Conservation (phyloP, 2,888 invertebrate species). For the Scaptomyza caliginosa region DNA sequence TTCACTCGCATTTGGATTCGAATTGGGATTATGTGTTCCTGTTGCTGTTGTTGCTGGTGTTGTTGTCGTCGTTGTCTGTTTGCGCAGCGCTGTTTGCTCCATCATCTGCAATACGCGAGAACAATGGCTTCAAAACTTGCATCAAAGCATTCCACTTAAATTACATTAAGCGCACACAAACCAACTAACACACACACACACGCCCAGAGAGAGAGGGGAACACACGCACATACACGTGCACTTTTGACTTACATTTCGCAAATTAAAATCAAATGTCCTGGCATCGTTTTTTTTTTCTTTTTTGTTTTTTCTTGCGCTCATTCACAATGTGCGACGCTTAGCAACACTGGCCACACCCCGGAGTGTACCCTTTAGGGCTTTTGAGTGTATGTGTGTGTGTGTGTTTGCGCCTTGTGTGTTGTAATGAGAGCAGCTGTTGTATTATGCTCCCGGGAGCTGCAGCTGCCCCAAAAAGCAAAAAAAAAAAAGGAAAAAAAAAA, state of each 20-base stretch:
- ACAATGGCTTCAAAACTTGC: neutral
- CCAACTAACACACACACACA: neutral
- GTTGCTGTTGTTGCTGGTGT: neutral
- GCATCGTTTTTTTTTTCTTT: constrained; percentile 37
- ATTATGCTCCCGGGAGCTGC: neutral
- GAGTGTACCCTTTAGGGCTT: no score
- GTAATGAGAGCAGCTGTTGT: constrained; percentile 22
- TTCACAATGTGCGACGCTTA: neutral
- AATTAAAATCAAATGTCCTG: constrained; percentile 55
- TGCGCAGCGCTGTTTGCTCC: constrained; percentile 55
- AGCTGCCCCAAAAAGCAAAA: neutral
- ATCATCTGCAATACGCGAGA: constrained; percentile 48
- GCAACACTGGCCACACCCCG: constrained; percentile 7
- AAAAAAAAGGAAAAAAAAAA: no score
- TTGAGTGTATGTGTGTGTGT: neutral
- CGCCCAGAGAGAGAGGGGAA: no score
- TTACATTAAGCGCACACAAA: neutral
- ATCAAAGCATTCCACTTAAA: neutral
- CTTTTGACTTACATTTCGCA: constrained; percentile 30
- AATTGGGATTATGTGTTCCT: constrained; percentile 22
- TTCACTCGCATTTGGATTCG: constrained; percentile 28
- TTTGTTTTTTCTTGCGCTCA: no score
- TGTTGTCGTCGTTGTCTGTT: constrained; percentile 39
- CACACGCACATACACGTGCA: neutral
- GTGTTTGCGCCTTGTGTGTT: neutral